These are phyloP conservation scores for Microdon myrmicae DNA, from an alignment of 2,888 invertebrate species.

Conservation along the genomic window DNA sequence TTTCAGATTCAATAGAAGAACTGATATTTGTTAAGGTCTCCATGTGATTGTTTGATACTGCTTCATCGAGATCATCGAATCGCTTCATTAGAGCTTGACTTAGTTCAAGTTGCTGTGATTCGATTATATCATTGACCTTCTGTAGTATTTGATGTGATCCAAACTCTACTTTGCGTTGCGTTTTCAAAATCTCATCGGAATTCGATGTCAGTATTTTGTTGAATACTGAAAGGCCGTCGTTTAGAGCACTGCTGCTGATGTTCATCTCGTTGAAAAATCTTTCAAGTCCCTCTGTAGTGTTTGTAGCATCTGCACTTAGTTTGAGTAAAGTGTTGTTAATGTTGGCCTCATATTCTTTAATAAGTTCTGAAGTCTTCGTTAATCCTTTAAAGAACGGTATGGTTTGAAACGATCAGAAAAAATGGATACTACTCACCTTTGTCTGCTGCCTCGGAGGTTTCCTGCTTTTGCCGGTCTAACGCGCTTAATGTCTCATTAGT, in stretches of 20 bases:
- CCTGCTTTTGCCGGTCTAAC: conserved; percentile 70
- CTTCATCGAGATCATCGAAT: conserved; percentile 76
- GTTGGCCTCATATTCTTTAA: conserved; percentile 70
- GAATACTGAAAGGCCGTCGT: conserved; percentile 70
- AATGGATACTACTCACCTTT: conserved; percentile 63
- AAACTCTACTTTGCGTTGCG: conserved; percentile 85
- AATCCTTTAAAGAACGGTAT: conserved; percentile 61
- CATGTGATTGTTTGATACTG: conserved; percentile 78
- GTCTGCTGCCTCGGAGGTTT: conserved; percentile 67
- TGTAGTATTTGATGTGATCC: conserved; percentile 83
- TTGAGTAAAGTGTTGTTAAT: conserved; percentile 69
- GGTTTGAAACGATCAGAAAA: conserved; percentile 9
- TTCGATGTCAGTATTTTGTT: conserved; percentile 84
- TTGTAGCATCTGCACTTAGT: conserved; percentile 71
- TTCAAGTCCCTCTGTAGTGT: conserved; percentile 70
- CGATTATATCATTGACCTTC: conserved; percentile 78
- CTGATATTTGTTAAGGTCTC: conserved; percentile 79
- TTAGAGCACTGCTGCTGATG: conserved; percentile 70
- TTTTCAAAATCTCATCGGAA: conserved; percentile 85
- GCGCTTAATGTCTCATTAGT: conserved; percentile 74
- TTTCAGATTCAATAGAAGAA: conserved; percentile 80
- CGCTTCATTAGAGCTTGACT: conserved; percentile 75
- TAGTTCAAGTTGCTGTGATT: conserved; percentile 73
- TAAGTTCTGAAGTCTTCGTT: conserved; percentile 67
- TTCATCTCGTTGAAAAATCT: conserved; percentile 70